Evolutionary conservation across 2,797 vertebrate species (phyloP).

Genomic region (Spondyliosoma cantharus): DNA sequence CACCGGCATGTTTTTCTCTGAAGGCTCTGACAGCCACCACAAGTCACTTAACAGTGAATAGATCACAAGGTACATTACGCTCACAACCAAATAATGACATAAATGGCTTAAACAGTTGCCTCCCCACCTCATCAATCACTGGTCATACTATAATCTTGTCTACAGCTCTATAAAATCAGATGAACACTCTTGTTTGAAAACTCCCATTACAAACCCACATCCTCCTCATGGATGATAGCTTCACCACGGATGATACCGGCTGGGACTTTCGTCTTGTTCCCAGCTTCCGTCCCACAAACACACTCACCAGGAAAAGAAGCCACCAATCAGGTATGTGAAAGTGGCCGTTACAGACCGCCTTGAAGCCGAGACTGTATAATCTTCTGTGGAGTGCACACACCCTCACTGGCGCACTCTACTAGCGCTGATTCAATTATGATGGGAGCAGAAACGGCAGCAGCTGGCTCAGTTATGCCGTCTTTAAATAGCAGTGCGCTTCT

Average conservation of each 20-base stretch:
- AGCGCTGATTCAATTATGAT: slow-evolving; percentile 75
- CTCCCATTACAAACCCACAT: slow-evolving; percentile 38
- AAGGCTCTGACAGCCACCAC: background rate
- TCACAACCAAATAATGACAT: slow-evolving; percentile 27
- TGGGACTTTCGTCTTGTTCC: slow-evolving; percentile 21
- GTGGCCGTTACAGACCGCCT: slow-evolving; percentile 44
- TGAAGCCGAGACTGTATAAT: slow-evolving; percentile 63
- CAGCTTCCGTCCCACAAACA: slow-evolving; percentile 40
- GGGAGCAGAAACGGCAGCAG: slow-evolving; percentile 75
- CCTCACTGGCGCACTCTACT: slow-evolving; percentile 62
- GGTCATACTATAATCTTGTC: slow-evolving; percentile 8
- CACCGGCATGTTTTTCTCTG: background rate
- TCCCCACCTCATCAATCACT: slow-evolving; percentile 31
- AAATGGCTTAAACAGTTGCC: slow-evolving; percentile 16
- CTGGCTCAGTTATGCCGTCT: slow-evolving; percentile 76
- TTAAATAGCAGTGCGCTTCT: slow-evolving; percentile 79
- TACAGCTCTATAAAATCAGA: slow-evolving; percentile 23
- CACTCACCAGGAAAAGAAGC: slow-evolving; percentile 44
- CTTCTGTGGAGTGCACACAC: slow-evolving; percentile 67
- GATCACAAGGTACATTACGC: slow-evolving; percentile 11
- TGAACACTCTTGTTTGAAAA: slow-evolving; percentile 23
- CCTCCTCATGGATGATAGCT: slow-evolving; percentile 28
- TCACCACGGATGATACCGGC: slow-evolving; percentile 19
- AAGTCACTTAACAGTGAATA: slow-evolving; percentile 10
- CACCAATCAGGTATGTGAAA: slow-evolving; percentile 64